Percentiles rank a stretch among this genome's conserved stretches.
Evolutionary conservation across 2,888 invertebrate genomes (phyloP).

Genomic region (Amiota mariae): DNA sequence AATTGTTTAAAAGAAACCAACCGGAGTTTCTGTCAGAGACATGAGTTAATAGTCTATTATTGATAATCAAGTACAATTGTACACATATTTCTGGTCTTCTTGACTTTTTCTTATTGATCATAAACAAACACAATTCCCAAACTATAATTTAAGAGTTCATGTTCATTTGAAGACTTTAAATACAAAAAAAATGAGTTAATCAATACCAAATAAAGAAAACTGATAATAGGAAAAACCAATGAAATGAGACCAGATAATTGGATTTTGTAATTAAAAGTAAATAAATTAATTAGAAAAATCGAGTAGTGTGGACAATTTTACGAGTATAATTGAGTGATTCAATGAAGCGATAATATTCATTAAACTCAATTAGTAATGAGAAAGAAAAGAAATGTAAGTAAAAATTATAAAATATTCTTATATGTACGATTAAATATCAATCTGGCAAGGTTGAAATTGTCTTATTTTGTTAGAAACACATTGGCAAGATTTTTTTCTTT

Average conservation of each 20-base stretch:
- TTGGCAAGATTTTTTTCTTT: too few relatives aligned
- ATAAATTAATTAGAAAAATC: constrained; percentile 3
- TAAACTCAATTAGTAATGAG: too few relatives aligned
- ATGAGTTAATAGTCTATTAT: too few relatives aligned
- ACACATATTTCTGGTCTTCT: too few relatives aligned
- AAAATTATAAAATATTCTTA: too few relatives aligned
- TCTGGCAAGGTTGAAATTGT: too few relatives aligned
- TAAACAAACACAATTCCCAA: not conserved
- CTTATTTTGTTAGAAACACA: too few relatives aligned
- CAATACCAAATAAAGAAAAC: not conserved
- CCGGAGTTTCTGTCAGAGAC: too few relatives aligned
- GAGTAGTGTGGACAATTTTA: constrained; percentile 33
- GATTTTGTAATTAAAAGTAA: not conserved
- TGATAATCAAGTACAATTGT: too few relatives aligned
- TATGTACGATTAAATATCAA: too few relatives aligned
- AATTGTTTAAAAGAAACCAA: too few relatives aligned
- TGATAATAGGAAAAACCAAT: not conserved
- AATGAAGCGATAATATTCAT: not conserved
- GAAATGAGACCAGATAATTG: not conserved
- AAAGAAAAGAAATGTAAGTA: too few relatives aligned
- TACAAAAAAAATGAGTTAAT: not conserved
- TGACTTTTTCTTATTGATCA: not conserved
- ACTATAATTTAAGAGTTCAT: not conserved
- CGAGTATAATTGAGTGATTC: constrained; percentile 45
- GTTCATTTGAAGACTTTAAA: not conserved